Percentiles rank a stretch among this genome's conserved stretches.
phyloP scores from a whole-genome alignment of 2,888 invertebrate species.

The Habrosyne pyritoides region DNA sequence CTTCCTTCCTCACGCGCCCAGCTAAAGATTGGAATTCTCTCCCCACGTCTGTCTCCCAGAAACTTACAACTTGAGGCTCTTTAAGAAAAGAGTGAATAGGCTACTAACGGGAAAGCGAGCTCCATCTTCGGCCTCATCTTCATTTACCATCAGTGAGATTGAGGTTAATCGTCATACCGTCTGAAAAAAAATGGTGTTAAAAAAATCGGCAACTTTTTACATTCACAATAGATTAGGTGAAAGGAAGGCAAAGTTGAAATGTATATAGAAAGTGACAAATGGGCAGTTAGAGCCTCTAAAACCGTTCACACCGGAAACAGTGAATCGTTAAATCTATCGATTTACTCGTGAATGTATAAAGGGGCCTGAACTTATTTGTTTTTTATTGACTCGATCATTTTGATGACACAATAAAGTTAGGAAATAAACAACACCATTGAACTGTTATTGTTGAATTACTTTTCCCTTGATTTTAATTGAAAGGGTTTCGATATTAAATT shows the following conservation, averaged over 20 bases:
- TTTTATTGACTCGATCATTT: constrained; percentile 13
- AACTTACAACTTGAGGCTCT: no score
- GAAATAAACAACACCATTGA: constrained; percentile 8
- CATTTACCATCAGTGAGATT: no score
- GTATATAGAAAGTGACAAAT: constrained; percentile 1
- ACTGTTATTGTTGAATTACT: neutral
- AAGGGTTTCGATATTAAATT: neutral
- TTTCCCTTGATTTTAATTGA: neutral
- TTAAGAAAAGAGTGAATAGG: no score
- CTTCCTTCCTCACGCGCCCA: no score
- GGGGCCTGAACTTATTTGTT: constrained; percentile 8
- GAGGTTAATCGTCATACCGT: no score
- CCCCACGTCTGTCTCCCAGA: no score
- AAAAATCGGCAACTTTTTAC: neutral
- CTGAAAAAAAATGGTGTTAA: no score
- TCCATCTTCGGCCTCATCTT: no score
- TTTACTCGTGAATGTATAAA: constrained; percentile 6
- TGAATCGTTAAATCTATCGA: constrained; percentile 7
- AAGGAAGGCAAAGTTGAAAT: neutral
- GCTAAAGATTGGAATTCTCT: no score
- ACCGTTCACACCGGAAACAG: constrained; percentile 5
- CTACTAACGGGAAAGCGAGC: no score
- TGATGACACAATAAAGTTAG: constrained; percentile 10
- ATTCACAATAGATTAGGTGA: neutral
- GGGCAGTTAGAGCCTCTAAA: constrained; percentile 3